Base-by-base conservation (phyloP, 2,888 invertebrate species). In the Rhagonycha lutea region DNA sequence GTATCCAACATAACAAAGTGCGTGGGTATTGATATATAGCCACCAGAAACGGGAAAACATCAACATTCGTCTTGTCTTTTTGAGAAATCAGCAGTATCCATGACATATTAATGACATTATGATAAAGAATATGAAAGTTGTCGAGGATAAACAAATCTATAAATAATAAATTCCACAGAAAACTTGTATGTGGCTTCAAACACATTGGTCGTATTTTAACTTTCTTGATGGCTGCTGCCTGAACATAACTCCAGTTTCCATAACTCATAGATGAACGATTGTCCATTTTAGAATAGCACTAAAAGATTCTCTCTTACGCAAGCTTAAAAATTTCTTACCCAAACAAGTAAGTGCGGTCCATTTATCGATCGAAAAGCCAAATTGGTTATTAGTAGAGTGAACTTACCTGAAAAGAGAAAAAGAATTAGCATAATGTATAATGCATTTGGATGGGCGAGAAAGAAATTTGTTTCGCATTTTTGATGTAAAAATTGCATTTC, bases 91-190 rank as follows among this genome's bases (percentile, higher is more conserved):
- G 85, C 85, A 82, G 84, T 84, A 84, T 82, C 83, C 82, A 82
- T 85, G 86, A 86, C 86, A 87, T 86, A 86, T 86, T 86, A 87
- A 86, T 85, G 86, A 86, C 85, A 83, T 84, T 84, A 82, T 84
- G 86, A 85, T 86, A 86, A 86, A 85, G 86, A 86, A 86, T 87
- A 86, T 85, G 86, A 86, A 86, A 85, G 86, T 86, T 85, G 85
- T 83, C 83, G 83, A 81, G 82, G 84, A 86, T 86, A 86, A 86
- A 86, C 86, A 86, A 86, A 87, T 87, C 85, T 85, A 86, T 86
- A 86, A 86, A 86, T 86, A 85, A 85, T 85, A 85, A 85, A 83
- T 84, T 84, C 83, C 84, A 81, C 82, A 80, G 81, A 82, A 65
- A 84, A 82, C 79, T 79, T 78, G 74, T 79, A 82, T 85, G 84